phyloP scores from a whole-genome alignment of 2,113 vertebrate species.

The Paramisgurnus dabryanus region DNA sequence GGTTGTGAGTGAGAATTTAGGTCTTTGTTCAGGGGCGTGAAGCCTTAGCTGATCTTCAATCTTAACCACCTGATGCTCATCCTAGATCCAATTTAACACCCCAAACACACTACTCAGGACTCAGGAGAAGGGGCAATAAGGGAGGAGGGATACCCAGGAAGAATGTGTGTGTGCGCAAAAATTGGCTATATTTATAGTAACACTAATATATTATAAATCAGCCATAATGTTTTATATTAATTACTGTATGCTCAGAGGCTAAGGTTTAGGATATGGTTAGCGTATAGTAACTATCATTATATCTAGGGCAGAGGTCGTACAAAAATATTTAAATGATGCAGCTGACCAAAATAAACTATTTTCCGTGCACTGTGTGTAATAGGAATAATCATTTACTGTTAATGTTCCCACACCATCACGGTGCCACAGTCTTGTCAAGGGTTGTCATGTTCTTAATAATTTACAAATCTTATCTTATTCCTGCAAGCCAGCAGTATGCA shows the following conservation, averaged over 20 bases:
- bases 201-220: too few species aligned
- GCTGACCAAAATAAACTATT: too few species aligned
- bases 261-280: too few species aligned
- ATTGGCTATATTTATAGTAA: too few species aligned
- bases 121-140: neutral
- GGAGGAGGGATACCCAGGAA: neutral
- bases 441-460: constrained; percentile 4
- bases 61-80: constrained; percentile 41
- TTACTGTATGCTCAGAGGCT: too few species aligned
- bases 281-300: too few species aligned
- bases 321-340: too few species aligned
- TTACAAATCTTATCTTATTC: constrained; percentile 22
- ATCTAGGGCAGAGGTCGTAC: too few species aligned
- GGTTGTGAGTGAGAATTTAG: constrained; percentile 11
- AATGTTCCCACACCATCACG: too few species aligned
- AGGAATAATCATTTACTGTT: neutral
- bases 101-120: constrained; percentile 7
- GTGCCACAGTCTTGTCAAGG: neutral
- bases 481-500: constrained; percentile 1
- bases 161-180: too few species aligned
- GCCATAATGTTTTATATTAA: too few species aligned
- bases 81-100: constrained; percentile 30
- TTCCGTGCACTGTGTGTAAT: too few species aligned
- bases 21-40: constrained; percentile 7
- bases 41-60: constrained; percentile 30